Conservation (phyloP, 2,797 vertebrate species). For the Alcedo quadribrachys region DNA sequence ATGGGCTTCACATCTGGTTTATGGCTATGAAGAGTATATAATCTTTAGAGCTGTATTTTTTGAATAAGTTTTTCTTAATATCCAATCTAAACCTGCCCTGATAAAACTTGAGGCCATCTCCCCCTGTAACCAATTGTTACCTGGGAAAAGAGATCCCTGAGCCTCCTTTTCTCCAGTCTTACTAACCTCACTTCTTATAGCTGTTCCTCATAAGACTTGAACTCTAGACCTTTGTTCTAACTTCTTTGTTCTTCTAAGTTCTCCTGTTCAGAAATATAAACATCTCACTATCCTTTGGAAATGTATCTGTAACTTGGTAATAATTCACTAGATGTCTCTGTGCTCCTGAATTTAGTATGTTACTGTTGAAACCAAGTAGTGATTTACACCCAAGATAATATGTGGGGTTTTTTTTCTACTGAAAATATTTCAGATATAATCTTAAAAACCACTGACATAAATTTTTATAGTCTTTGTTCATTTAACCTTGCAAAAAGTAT, state of each 20-base stretch:
- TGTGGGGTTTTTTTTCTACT: neutral
- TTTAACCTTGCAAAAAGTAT: neutral
- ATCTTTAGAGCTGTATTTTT: neutral
- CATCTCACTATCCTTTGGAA: neutral
- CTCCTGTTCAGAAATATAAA: neutral
- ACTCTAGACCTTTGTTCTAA: neutral
- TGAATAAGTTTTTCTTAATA: neutral
- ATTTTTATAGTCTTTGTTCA: neutral
- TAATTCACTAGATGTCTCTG: constrained; percentile 77
- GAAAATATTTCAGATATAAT: neutral
- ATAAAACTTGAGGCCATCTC: neutral
- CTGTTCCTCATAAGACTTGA: neutral
- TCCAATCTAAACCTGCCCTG: neutral
- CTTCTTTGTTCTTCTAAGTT: neutral
- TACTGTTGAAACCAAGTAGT: neutral
- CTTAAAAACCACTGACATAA: neutral
- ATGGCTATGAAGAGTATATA: neutral
- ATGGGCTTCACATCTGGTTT: neutral
- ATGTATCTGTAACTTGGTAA: constrained; percentile 27
- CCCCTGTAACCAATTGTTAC: neutral
- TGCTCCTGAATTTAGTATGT: constrained; percentile 30
- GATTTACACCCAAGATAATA: neutral
- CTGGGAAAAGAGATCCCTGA: neutral
- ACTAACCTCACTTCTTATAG: neutral
- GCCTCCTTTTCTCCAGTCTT: neutral